A percentile compares a stretch with the other conserved stretches of the same genome.
Conservation (phyloP, 2,797 vertebrate species). For the Trachops cirrhosus region DNA sequence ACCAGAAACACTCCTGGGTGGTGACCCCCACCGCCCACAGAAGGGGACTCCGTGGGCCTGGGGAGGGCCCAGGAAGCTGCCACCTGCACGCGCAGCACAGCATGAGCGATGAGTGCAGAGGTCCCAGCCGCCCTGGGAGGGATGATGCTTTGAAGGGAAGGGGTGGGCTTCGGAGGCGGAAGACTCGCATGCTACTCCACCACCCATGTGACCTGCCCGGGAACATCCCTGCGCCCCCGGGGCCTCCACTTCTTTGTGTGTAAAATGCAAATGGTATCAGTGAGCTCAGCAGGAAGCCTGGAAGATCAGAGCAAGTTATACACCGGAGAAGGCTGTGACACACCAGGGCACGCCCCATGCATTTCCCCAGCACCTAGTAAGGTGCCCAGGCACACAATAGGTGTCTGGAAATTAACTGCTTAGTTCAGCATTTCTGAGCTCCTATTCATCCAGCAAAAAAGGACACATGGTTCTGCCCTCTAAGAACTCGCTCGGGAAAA, state of each 20-base stretch:
- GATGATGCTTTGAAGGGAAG: background rate
- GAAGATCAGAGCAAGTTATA: background rate
- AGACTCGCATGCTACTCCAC: background rate
- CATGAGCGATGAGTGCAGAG: accelerated
- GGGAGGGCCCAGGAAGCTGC: background rate
- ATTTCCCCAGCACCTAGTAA: background rate
- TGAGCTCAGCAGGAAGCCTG: background rate
- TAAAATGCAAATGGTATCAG: background rate
- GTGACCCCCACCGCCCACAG: background rate
- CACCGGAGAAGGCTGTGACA: background rate
- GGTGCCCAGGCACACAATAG: background rate
- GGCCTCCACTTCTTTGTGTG: background rate
- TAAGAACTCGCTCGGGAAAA: background rate
- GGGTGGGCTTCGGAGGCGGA: background rate
- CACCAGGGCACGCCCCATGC: background rate
- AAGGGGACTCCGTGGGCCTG: background rate
- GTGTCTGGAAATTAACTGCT: background rate
- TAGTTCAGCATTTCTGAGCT: background rate
- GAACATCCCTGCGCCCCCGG: background rate
- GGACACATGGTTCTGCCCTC: background rate
- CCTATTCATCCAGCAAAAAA: background rate
- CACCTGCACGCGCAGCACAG: background rate
- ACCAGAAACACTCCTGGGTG: background rate
- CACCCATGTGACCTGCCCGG: background rate
- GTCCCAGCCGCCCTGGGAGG: background rate